A percentile compares a stretch with the other conserved stretches of the same genome.
These are phyloP conservation scores for Passer domesticus DNA, from an alignment of 2,113 vertebrate species.

Conservation along the genomic window DNA sequence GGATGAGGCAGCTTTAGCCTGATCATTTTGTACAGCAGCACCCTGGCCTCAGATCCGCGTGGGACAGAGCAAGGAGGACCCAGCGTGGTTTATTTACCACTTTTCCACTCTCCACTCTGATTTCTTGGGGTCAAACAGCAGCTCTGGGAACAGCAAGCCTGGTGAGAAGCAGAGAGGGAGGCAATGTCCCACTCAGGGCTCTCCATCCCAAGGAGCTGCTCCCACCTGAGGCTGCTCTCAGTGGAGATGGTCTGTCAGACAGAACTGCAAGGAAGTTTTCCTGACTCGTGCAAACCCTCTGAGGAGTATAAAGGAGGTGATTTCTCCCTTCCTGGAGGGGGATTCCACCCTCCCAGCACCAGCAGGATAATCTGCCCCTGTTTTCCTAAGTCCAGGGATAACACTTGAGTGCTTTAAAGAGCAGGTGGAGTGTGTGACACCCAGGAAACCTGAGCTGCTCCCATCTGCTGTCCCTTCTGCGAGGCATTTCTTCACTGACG, in stretches of 20 bases:
- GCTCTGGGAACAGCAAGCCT: background rate
- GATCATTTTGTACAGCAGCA: background rate
- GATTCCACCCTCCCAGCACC: background rate
- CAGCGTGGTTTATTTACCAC: rapidly evolving
- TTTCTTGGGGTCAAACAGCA: background rate
- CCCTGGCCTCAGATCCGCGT: background rate
- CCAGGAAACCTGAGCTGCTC: background rate
- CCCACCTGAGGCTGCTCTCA: background rate
- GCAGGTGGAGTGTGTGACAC: background rate
- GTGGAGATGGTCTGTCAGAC: rapidly evolving
- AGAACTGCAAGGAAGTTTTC: background rate
- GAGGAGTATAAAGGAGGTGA: background rate
- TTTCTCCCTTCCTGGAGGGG: background rate
- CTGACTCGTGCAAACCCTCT: background rate
- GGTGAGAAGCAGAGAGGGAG: background rate
- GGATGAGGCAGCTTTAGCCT: background rate
- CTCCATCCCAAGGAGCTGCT: background rate
- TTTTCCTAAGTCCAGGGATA: background rate
- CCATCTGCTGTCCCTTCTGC: constrained; percentile 33
- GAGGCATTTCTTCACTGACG: background rate
- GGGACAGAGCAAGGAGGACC: background rate
- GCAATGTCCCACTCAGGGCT: background rate
- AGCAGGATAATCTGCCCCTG: background rate
- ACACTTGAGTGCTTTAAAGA: background rate
- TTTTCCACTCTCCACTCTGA: background rate